Base-by-base conservation (phyloP, 2,797 vertebrate species). In the Falco rusticolus region DNA sequence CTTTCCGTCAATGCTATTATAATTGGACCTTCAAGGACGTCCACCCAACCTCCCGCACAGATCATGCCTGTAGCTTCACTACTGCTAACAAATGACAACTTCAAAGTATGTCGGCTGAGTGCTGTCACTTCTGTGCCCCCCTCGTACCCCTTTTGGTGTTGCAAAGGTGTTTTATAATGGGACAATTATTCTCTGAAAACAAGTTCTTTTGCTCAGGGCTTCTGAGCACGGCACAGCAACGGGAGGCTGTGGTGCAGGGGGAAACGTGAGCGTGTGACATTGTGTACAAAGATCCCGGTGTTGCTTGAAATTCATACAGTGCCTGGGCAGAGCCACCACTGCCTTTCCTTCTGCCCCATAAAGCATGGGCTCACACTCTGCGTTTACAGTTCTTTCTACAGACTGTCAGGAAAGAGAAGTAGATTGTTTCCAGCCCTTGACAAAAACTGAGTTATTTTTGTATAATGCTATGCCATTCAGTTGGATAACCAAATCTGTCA, bases 211-310 rank as follows among this genome's bases (percentile, higher is more conserved):
- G 8, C 53, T 78, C 13, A 7, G 28, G 34, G 34, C 7, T 82
- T 74, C 56, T 48, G 20, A 45, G 15, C 47, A 13, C 10, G 20
- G n/a, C 31, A 19, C 10, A 31, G 37, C 33, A 29, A 15, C 11
- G 34, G 39, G 13, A 88, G 9, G 13, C 11, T 88, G 33, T 89
- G 63, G 17, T 25, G 18, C 22, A 34, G 39, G 22, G 29, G 9
- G 43, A 69, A 75, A 61, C 6, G 24, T 0, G 0, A 85, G 34
- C 19, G 15, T 2, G 5, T 19, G 17, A 43, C 43, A 4, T 1
- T 43, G 13, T 16, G 13, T 72, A 22, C 21, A 57, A 45, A 64
- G 13, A 20, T 29, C 8, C 14, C 60, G 15, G 8, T 25, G 59
- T 43, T 63, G 39, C 54, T 48, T 13, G 4, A 63, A 82, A 76